Base-by-base conservation (phyloP, 2,888 invertebrate species). In the Caprella mutica region DNA sequence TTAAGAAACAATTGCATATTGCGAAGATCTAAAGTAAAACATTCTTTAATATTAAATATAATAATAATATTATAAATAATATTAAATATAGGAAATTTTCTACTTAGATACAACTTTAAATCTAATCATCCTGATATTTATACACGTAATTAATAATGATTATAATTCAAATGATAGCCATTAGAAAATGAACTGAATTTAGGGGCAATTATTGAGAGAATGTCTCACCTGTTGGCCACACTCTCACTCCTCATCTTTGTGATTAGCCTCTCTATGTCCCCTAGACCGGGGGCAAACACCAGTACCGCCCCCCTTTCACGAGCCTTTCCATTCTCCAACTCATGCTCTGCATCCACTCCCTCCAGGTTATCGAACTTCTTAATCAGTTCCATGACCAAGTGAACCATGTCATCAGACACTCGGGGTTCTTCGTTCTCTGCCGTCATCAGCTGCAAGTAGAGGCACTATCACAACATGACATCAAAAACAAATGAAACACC, bases 281-380 rank as follows among this genome's bases (percentile, higher is more conserved):
- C 75, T 53, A 89, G 80, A 44, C 91, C 94, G 0, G 94, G 94
- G 65, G 96, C 72, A 72, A 96, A 96, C 54, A 93, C 80, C 0
- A 96, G 77, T 21, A 92, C 86, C 2, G 88, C 84, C 0, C 83
- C 76, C 43, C 64, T 64, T 52, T 26, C 14, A 14, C 14, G 14
- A 33, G 33, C 33, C 8, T 9, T n/a, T n/a, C n/a, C n/a, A n/a
- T n/a, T n/a, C n/a, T n/a, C n/a, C n/a, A n/a, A n/a, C n/a, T n/a
- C n/a, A n/a, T n/a, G n/a, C n/a, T n/a, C n/a, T n/a, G n/a, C n/a
- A n/a, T n/a, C n/a, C n/a, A n/a, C n/a, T 35, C 63, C 70, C 67
- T 84, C 86, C 23, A 86, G 73, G 4, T 71, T 72, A 68, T 86
- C 84, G 67, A 87, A 81, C 2, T 80, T 75, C 56, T 77, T 74